Base-by-base conservation (phyloP, 1,140 invertebrate genomes). In the Drosophila lacteicornis region DNA sequence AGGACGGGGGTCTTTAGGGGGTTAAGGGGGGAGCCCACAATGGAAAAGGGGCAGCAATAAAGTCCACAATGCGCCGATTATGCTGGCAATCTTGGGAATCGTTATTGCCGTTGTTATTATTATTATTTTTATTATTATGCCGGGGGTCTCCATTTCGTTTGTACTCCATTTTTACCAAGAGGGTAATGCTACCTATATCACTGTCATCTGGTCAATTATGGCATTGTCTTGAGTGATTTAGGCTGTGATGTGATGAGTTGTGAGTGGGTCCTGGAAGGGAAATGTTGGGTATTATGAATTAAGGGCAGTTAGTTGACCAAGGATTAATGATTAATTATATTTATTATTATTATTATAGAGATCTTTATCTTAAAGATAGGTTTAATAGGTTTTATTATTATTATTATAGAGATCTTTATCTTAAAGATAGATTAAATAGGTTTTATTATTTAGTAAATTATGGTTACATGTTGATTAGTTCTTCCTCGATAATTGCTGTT, bases 41-140 rank as follows among this genome's bases (percentile, higher is more conserved):
- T 66, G 69, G 42, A 68, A 68, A 77, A 53, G 62, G 50, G 62
- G 38, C 68, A 86, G 79, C 66, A 82, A 87, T 73, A 80, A 80
- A 84, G 76, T 84, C 80, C 73, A 87, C 84, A 87, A 88, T 87
- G 80, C 74, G 66, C 73, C 78, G 87, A 91, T 91, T 91, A 91
- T 91, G 83, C 74, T 81, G 75, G 78, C 88, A 84, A 91, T 91
- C 83, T 84, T 87, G 88, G 71, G 74, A 87, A 67, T 62, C 58
- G 57, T 62, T 80, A 59, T 62, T 73, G 47, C 68, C 70, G 67
- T 11, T 73, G n/a, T 36, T 50, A 42, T 59, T 80, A 77, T 70
- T 75, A 51, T 77, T 69, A 68, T 60, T 80, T 69, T 74, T 79
- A 56, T 63, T 61, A 70, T 65, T 50, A 50, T 79, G 65, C 60